Conservation (phyloP, 2,113 vertebrate genomes). For the Apteryx mantelli region DNA sequence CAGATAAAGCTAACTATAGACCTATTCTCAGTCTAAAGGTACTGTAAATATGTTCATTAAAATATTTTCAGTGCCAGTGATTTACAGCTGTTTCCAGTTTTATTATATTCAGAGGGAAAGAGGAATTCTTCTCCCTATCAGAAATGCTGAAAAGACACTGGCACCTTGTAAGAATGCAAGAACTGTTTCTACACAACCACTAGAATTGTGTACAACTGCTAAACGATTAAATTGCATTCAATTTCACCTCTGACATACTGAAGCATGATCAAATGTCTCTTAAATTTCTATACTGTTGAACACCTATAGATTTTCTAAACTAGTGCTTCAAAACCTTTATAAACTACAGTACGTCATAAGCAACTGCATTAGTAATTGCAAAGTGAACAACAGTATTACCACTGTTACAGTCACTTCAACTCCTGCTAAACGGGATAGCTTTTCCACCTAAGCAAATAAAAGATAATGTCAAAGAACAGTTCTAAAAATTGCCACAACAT, state of each 20-base stretch:
- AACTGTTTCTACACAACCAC: not conserved
- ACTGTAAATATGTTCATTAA: not conserved
- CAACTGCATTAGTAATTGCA: not conserved
- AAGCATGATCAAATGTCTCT: not conserved
- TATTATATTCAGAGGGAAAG: not conserved
- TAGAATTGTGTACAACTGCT: accelerated
- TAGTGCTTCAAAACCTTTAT: not conserved
- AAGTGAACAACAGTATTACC: not conserved
- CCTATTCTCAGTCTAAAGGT: not conserved
- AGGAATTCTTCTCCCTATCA: not conserved
- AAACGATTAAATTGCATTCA: not conserved
- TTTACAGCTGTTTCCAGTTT: not conserved
- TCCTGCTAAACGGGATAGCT: not conserved
- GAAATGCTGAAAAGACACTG: not conserved
- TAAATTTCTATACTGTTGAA: not conserved
- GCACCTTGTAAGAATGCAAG: not conserved
- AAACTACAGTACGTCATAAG: not conserved
- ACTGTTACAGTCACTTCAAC: not conserved
- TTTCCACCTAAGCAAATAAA: not conserved
- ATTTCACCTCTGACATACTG: not conserved
- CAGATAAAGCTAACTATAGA: not conserved
- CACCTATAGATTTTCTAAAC: not conserved
- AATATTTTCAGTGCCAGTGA: not conserved
- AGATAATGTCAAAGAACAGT: not conserved
- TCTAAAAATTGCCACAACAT: not conserved